Conservation (phyloP, 2,113 vertebrate species). For the Neolamprologus sp. region DNA sequence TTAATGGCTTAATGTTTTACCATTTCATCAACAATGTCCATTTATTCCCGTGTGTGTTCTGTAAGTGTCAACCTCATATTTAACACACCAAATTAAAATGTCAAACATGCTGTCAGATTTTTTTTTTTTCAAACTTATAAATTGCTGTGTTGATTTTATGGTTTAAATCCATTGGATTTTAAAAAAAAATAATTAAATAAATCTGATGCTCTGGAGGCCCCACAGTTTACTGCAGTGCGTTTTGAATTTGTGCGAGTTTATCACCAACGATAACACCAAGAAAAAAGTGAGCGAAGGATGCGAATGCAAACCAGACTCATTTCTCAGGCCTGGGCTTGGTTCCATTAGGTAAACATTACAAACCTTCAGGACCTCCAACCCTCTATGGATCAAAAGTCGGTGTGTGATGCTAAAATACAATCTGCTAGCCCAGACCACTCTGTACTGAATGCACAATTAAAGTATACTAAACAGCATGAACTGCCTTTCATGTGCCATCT, state of each 20-base stretch:
- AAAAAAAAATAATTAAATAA: not conserved
- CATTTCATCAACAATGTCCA: not conserved
- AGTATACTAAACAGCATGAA: constrained; percentile 59
- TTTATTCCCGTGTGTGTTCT: not conserved
- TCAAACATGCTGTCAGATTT: not conserved
- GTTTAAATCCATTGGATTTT: not conserved
- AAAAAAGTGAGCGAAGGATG: constrained; percentile 1
- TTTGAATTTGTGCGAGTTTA: not conserved
- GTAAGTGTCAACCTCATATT: not conserved
- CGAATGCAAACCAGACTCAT: not conserved
- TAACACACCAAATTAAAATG: not conserved
- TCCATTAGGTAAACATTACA: constrained; percentile 8
- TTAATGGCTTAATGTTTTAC: not conserved
- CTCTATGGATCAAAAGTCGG: constrained; percentile 4
- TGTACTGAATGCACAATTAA: constrained; percentile 63
- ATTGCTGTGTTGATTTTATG: not conserved
- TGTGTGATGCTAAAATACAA: constrained; percentile 50
- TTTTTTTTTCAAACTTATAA: not conserved
- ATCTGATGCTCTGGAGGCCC: not conserved
- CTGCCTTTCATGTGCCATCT: constrained; percentile 68
- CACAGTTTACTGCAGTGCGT: not conserved
- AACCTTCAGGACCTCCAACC: constrained; percentile 15
- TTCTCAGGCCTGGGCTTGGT: not conserved
- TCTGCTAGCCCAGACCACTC: constrained; percentile 55
- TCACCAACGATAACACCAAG: not conserved